A percentile compares a stretch with the other conserved stretches of the same genome.
phyloP scores from a whole-genome alignment of 1,140 invertebrate genomes.

The Meloidogyne hapla region DNA sequence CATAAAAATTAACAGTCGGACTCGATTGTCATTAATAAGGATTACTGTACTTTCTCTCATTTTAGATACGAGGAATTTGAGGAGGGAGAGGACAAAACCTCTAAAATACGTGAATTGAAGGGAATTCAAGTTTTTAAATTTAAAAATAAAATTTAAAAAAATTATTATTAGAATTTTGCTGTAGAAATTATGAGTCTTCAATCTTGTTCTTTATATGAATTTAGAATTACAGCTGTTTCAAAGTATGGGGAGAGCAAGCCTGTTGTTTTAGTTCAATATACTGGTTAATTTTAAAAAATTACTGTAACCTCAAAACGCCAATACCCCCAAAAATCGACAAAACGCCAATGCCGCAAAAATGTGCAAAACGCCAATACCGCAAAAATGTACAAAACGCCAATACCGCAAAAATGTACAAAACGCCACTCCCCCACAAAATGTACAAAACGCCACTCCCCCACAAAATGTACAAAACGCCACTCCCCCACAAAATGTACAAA shows the following conservation, averaged over 20 bases:
- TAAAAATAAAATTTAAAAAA: conserved; percentile 12
- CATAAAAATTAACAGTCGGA: too few species aligned
- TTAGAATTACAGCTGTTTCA: conserved; percentile 61
- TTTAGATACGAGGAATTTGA: conserved; percentile 31
- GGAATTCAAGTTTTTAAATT: conserved; percentile 47
- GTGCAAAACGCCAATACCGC: too few species aligned
- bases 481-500: too few species aligned
- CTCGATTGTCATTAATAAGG: too few species aligned
- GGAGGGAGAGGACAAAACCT: conserved; percentile 36
- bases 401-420: too few species aligned
- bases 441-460: too few species aligned
- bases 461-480: too few species aligned
- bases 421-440: too few species aligned
- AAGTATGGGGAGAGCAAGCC: conserved; percentile 62
- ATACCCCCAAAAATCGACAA: too few species aligned
- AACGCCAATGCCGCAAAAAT: too few species aligned
- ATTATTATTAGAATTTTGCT: conserved; percentile 34
- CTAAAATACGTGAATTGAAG: conserved; percentile 54
- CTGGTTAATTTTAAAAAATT: conserved; percentile 39
- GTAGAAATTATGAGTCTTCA: conserved; percentile 62
- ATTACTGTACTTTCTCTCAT: conserved; percentile 38
- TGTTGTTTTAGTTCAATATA: conserved; percentile 60
- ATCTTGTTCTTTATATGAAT: conserved; percentile 63
- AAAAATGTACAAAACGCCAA: too few species aligned
- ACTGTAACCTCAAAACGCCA: too few species aligned